Percentiles rank a stretch among this genome's conserved stretches.
phyloP scores from a whole-genome alignment of 2,113 vertebrate genomes.

The Archocentrus centrarchus region DNA sequence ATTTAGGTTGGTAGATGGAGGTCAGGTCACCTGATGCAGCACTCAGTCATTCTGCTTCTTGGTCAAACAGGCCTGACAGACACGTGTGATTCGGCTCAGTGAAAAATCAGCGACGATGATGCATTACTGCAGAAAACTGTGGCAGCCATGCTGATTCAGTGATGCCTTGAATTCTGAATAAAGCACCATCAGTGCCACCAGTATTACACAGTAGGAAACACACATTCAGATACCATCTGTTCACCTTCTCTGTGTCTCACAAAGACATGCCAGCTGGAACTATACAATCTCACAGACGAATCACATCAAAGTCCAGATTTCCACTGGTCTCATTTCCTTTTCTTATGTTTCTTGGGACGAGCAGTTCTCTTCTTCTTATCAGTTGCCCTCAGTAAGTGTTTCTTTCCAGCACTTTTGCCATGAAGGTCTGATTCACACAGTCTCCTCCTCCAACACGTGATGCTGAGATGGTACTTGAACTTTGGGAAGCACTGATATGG shows the following conservation, averaged over 20 bases:
- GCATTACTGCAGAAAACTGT: not conserved
- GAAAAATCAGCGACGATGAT: not conserved
- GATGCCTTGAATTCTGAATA: not conserved
- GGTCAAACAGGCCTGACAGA: not conserved
- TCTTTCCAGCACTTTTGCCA: not conserved
- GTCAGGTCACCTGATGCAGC: not conserved
- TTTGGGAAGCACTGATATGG: not conserved
- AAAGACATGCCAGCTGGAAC: not conserved
- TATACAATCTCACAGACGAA: not conserved
- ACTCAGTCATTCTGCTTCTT: not conserved
- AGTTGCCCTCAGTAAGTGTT: not conserved
- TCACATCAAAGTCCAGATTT: not conserved
- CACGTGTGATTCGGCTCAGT: not conserved
- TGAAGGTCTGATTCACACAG: not conserved
- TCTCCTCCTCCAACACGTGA: not conserved
- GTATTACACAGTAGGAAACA: not conserved
- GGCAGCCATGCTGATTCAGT: not conserved
- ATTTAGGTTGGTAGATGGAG: not conserved
- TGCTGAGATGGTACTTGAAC: not conserved
- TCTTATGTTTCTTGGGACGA: not conserved
- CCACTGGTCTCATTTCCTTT: conserved; percentile 7
- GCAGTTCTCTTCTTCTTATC: not conserved
- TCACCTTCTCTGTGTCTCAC: not conserved
- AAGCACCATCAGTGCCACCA: not conserved
- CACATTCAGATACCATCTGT: not conserved